A percentile compares a stretch with the other conserved stretches of the same genome.
These are phyloP conservation scores for Archips xylosteana DNA, from an alignment of 2,888 invertebrate species.

Conservation along the genomic window DNA sequence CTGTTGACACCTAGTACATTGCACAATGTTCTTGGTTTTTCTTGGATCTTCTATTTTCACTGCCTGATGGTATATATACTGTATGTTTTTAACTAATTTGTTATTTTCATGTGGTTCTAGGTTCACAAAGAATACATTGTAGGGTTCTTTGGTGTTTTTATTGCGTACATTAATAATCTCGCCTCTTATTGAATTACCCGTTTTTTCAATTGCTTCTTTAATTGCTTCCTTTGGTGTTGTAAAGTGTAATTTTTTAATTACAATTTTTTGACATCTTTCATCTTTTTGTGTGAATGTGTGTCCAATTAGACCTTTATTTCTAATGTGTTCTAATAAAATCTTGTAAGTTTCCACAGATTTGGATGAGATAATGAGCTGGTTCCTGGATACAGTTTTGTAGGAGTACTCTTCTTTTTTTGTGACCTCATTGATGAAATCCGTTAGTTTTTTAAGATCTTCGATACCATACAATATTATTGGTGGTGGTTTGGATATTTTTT, in stretches of 20 bases:
- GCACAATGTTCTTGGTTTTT: neutral
- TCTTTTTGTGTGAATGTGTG: constrained; percentile 5
- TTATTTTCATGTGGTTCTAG: constrained; percentile 12
- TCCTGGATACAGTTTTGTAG: too few species aligned
- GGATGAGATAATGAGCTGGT: too few species aligned
- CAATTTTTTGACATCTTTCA: neutral
- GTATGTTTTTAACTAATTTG: constrained; percentile 8
- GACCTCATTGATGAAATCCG: too few species aligned
- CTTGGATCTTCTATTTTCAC: constrained; percentile 17
- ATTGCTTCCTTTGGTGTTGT: constrained; percentile 7
- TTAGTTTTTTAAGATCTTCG: too few species aligned
- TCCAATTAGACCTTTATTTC: neutral
- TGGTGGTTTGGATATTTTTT: too few species aligned
- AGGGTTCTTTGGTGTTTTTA: constrained; percentile 4
- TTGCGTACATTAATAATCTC: constrained; percentile 21
- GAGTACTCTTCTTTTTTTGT: too few species aligned
- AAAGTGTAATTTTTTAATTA: constrained; percentile 1
- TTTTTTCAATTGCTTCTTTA: neutral
- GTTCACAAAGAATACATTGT: constrained; percentile 17
- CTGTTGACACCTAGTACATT: constrained; percentile 16
- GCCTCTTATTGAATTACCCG: constrained; percentile 1
- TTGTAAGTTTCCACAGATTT: neutral
- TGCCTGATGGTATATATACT: constrained; percentile 5
- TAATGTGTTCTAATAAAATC: neutral
- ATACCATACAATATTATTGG: too few species aligned